Base-by-base conservation (phyloP, 2,888 invertebrate genomes). In the Drosophila setosimentum region DNA sequence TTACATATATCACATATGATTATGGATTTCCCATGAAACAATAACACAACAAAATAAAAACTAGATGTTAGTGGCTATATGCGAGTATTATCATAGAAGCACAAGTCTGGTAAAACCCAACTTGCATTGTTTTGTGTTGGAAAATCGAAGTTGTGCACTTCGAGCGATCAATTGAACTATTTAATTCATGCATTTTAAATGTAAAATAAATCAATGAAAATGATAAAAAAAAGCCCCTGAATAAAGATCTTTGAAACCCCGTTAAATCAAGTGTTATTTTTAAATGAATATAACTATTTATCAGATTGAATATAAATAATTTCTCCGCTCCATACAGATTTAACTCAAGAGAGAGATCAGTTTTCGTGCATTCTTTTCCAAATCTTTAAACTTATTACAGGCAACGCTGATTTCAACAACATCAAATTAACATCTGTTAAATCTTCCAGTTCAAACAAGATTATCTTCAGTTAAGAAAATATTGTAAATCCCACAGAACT, bases 211-310 rank as follows among this genome's bases (percentile, higher is more conserved):
- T 60, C 58, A 60, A 42, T 58, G n/a, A 55, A 72, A 64, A 69
- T 64, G 32, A 75, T 51, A 75, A 72, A 79, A 68, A 64, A 80
- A 68, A n/a, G 60, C 64, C 65, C 73, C 81, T 65, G 63, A 83
- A 83, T 89, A 89, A 83, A 83, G 67, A 83, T 77, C 83, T 82
- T 89, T 74, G 66, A 68, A 80, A 84, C 83, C 88, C 89, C 83
- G 84, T 89, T 83, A 80, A 77, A 24, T 2, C 1, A 7, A 11
- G 13, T 0, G 40, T 62, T 4, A 7, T 24, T 3, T 54, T 45
- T 55, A 27, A 49, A 51, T 73, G 5, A 37, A 24, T 45, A 4
- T 24, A 4, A 16, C 16, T 42, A 21, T 6, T 37, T 51, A 67
- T 37, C 40, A 40, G 11, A 10, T 4, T n/a, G 6, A 37, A 10